A percentile compares a stretch with the other conserved stretches of the same genome.
phyloP scores from a whole-genome alignment of 2,113 vertebrate species.

The Xiphophorus maculatus region DNA sequence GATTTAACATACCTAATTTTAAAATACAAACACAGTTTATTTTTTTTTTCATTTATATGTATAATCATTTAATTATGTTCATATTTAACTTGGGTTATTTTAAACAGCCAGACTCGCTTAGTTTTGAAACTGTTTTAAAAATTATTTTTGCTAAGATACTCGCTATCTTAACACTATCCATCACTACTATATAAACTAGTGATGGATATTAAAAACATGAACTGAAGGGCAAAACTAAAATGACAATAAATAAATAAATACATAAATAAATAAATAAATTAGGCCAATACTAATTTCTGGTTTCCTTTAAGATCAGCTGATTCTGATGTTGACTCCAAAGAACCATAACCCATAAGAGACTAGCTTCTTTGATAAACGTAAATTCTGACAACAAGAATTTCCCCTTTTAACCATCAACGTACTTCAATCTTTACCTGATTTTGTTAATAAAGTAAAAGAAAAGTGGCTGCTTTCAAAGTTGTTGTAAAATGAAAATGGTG shows the following conservation, averaged over 20 bases:
- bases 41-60: neutral
- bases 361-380: neutral
- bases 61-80: neutral
- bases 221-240: neutral
- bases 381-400: neutral
- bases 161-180: too few relatives aligned
- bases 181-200: neutral
- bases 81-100: neutral
- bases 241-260: neutral
- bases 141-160: neutral
- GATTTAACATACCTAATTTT: neutral
- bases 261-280: neutral
- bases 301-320: neutral
- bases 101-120: neutral
- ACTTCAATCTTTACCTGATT: neutral
- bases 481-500: too few relatives aligned
- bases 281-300: neutral
- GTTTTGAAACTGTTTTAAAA: neutral
- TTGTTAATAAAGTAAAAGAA: too few relatives aligned
- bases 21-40: neutral
- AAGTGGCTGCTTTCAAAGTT: too few relatives aligned
- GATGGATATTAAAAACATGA: too few relatives aligned
- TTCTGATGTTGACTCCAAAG: neutral
- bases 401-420: neutral
- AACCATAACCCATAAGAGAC: neutral